Evolutionary conservation across 64 coral and sea anemone species (phyloP).

Genomic region (Stichodactyla helianthus): DNA sequence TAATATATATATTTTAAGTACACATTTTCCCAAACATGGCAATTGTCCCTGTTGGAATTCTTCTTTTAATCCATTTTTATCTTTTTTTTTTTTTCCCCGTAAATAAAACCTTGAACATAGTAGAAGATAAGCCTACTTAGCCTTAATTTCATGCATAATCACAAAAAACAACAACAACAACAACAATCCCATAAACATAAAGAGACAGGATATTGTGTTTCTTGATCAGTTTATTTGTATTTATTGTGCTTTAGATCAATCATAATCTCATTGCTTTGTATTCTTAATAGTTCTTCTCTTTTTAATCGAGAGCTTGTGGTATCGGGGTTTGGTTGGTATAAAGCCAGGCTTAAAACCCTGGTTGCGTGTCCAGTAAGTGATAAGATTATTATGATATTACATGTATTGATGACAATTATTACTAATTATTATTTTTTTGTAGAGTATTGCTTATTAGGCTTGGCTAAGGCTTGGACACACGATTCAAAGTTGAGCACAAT

Average conservation of each 20-base stretch:
- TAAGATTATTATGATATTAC: neutral
- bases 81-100: too few species aligned
- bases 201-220: neutral
- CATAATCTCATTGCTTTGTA: neutral
- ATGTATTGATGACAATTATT: neutral
- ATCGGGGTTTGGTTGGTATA: neutral
- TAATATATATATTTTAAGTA: too few species aligned
- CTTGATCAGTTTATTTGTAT: neutral
- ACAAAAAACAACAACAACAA: too few species aligned
- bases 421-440: neutral
- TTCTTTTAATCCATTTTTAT: too few species aligned
- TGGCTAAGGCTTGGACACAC: neutral
- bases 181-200: neutral
- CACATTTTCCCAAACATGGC: too few species aligned
- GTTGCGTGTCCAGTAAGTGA: neutral
- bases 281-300: neutral
- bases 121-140: too few species aligned
- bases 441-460: neutral
- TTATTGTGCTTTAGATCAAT: constrained; percentile 5
- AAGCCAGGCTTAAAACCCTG: neutral
- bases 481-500: neutral
- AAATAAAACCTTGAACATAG: too few species aligned
- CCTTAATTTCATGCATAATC: too few species aligned
- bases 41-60: too few species aligned
- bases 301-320: neutral